These are phyloP conservation scores for Kuschelorhynchus macadamiae DNA, from an alignment of 2,888 invertebrate species.

Conservation along the genomic window DNA sequence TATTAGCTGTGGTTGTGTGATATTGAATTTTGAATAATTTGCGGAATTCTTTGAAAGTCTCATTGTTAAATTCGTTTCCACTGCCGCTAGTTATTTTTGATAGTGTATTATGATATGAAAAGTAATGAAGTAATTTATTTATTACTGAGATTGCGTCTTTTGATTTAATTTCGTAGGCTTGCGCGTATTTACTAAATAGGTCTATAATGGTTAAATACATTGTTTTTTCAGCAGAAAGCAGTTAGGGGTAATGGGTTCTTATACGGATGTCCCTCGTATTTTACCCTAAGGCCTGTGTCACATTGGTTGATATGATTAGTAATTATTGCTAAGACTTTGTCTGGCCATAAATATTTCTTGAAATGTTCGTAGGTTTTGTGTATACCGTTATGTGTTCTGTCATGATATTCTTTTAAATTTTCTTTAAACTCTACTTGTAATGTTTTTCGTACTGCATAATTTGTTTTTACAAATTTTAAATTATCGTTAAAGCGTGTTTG, in stretches of 20 bases:
- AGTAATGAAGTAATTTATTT: constrained; percentile 2
- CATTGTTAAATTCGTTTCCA: constrained; percentile 20
- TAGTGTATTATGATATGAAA: constrained; percentile 16
- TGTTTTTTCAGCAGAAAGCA: background rate
- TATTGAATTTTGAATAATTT: constrained; percentile 1
- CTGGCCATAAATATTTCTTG: background rate
- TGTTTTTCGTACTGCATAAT: too few relatives aligned
- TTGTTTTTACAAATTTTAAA: too few relatives aligned
- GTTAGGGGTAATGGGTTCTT: constrained; percentile 1
- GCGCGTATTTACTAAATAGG: constrained; percentile 20
- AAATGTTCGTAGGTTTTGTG: constrained; percentile 7
- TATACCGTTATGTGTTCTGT: constrained; percentile 8
- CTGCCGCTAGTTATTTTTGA: background rate
- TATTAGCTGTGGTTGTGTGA: constrained; percentile 11
- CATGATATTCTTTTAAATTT: background rate
- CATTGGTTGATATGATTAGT: constrained; percentile 15
- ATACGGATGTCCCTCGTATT: constrained; percentile 12
- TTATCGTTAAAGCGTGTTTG: too few relatives aligned
- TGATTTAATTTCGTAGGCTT: constrained; percentile 1
- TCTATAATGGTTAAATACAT: constrained; percentile 1
- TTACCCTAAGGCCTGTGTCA: constrained; percentile 1
- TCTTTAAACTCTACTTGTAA: background rate
- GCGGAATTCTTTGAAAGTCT: constrained; percentile 15
- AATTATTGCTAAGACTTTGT: background rate
- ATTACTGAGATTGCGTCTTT: constrained; percentile 8